A percentile compares a stretch with the other conserved stretches of the same genome.
Evolutionary conservation across 2,888 invertebrate species (phyloP).

Genomic region (Drosophila nr. fundita): DNA sequence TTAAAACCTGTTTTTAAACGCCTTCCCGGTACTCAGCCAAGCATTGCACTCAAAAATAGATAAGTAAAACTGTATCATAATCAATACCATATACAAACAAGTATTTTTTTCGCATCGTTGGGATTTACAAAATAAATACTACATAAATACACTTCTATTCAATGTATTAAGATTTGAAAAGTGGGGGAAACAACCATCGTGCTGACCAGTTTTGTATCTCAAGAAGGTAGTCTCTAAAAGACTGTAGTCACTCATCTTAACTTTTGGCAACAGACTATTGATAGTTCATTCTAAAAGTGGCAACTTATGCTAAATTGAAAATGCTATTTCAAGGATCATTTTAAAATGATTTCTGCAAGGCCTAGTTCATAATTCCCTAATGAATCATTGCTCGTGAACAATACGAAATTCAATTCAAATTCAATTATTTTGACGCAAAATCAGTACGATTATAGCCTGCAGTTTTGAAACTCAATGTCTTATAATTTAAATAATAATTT

Average conservation of each 20-base stretch:
- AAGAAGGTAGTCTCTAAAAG: background rate
- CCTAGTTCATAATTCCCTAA: background rate
- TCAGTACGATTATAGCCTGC: background rate
- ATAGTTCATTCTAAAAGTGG: background rate
- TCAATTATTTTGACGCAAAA: background rate
- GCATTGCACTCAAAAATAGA: background rate
- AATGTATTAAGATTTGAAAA: background rate
- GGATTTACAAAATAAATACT: background rate
- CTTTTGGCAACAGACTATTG: background rate
- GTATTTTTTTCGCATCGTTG: background rate
- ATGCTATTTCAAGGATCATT: accelerated
- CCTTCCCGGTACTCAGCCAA: slow-evolving; percentile 1
- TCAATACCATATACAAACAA: background rate
- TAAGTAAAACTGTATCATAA: background rate
- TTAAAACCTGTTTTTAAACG: slow-evolving; percentile 17
- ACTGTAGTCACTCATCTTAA: background rate
- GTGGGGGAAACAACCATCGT: background rate
- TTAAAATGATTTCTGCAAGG: background rate
- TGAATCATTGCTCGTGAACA: background rate
- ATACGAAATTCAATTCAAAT: background rate
- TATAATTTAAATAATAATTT: background rate
- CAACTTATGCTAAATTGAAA: too few relatives aligned
- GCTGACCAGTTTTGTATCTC: background rate
- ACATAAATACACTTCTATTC: background rate
- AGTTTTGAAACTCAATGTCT: background rate